Evolutionary conservation across 2,797 vertebrate genomes (phyloP), one percentile per base, ranked within the genome.

Genomic region (Hozukius guyotensis): DNA sequence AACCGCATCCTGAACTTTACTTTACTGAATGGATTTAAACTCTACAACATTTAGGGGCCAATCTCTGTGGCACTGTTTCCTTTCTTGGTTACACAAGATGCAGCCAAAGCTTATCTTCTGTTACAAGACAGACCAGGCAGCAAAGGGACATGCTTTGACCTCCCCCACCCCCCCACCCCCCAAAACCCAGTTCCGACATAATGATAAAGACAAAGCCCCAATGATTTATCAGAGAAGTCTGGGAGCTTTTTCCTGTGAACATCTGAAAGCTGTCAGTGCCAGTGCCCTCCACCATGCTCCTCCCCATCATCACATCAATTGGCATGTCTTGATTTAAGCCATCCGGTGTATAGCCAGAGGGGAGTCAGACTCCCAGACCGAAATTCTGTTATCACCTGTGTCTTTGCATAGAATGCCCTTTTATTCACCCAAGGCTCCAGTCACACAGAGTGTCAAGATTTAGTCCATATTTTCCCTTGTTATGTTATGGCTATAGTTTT

Each of bases 211-310:
- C 66, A 75, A 66, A 88, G 63, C 32, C 53, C 42, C 38, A 38
- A 34, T 87, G 78, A 89, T 86, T 86, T 77, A 73, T 86, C 79
- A 64, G 71, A 82, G 72, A 83, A 24, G 84, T 84, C 80, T 85
- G 77, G 76, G 38, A 81, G 77, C 69, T 20, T 61, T 61, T 81
- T 80, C 66, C 77, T 66, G 55, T 46, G 78, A 78, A 77, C 80
- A 79, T 90, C 80, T 85, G 79, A 88, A 80, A 86, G 46, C 82
- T 86, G 86, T 85, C 75, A 68, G 68, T 46, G 46, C 63, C 75
- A 68, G 68, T 46, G 52, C 63, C 53, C 62, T 81, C 71, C 68
- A 12, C 52, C 16, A 2, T 32, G 25, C 81, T 34, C 67, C 38
- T 49, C 64, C 59, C 65, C 65, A 14, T 81, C 77, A 32, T 66